Evolutionary conservation across 2,113 vertebrate genomes (phyloP).

Genomic region (Bubo blakistoni): DNA sequence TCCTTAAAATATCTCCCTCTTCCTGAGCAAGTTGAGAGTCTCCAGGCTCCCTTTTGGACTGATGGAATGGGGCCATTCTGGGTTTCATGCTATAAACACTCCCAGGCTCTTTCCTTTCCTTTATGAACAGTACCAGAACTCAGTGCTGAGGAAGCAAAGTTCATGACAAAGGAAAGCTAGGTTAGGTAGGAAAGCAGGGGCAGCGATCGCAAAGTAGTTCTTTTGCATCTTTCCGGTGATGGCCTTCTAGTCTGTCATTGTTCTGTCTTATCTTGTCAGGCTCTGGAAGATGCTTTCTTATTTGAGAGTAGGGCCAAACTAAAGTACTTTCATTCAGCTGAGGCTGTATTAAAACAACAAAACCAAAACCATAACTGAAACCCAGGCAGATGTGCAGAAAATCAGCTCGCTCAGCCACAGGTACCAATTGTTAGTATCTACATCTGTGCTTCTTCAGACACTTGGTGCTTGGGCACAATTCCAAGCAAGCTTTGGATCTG

Average conservation of each 20-base stretch:
- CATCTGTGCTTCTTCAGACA: neutral
- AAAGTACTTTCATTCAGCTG: neutral
- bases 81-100: neutral
- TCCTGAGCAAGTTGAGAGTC: neutral
- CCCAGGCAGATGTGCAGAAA: neutral
- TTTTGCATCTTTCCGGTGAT: neutral
- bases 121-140: neutral
- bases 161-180: neutral
- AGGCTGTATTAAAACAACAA: neutral
- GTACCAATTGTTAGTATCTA: neutral
- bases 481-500: neutral
- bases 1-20: neutral
- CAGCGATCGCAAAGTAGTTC: neutral
- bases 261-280: neutral
- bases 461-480: neutral
- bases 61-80: neutral
- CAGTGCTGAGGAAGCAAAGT: neutral
- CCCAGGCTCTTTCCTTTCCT: neutral
- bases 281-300: neutral
- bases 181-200: neutral
- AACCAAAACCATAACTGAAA: neutral
- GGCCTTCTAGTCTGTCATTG: neutral
- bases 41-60: neutral
- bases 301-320: neutral
- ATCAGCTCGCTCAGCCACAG: neutral